Evolutionary conservation across 1,140 invertebrate species (phyloP).

Genomic region (Teleogryllus occipitalis): DNA sequence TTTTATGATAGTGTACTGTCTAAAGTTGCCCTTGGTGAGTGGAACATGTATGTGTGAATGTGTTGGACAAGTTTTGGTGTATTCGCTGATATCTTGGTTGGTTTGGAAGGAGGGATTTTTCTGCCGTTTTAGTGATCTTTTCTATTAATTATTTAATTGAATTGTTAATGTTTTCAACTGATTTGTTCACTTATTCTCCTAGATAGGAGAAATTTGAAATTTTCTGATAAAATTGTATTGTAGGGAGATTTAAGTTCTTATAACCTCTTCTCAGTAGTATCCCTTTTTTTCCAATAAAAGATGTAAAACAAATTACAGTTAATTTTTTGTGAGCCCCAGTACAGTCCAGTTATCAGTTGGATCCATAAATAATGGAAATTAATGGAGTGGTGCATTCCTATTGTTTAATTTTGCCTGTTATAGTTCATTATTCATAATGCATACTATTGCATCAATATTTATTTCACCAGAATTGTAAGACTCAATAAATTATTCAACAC

Average conservation of each 20-base stretch:
- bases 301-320: background rate
- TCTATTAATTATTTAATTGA: background rate
- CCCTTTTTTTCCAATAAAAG: background rate
- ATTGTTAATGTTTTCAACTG: background rate
- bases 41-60: background rate
- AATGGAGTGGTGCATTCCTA: background rate
- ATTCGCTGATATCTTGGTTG: background rate
- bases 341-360: background rate
- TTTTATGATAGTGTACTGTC: background rate
- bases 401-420: background rate
- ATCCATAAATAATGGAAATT: background rate
- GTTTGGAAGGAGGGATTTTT: conserved; percentile 1
- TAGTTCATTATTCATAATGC: background rate
- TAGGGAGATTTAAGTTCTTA: background rate
- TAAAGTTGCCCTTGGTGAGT: background rate
- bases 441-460: background rate
- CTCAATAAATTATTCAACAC: conserved; percentile 5
- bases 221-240: background rate
- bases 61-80: background rate
- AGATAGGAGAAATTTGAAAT: background rate
- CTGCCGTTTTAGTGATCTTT: background rate
- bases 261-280: background rate
- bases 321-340: background rate
- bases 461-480: background rate
- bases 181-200: background rate